These are phyloP conservation scores for Steinernema feltiae DNA, from an alignment of 1,140 invertebrate species.

Conservation along the genomic window DNA sequence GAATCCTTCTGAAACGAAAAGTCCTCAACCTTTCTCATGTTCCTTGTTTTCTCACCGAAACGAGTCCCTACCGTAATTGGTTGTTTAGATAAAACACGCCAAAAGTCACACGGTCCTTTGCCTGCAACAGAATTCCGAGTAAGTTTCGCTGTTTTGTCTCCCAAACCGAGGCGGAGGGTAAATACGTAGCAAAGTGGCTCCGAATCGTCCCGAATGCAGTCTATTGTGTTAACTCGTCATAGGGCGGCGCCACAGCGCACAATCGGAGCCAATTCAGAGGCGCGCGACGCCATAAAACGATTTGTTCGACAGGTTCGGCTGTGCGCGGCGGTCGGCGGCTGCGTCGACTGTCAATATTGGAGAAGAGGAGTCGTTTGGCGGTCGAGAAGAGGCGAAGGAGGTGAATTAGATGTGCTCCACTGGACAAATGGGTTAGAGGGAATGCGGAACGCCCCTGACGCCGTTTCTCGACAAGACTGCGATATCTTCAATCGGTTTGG, in stretches of 20 bases:
- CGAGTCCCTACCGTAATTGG: no score
- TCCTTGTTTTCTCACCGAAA: no score
- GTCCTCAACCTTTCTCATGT: no score
- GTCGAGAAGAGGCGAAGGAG: conserved; percentile 14
- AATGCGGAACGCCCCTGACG: not conserved
- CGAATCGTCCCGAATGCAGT: not conserved
- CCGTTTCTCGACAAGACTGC: not conserved
- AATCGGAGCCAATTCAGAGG: conserved; percentile 12
- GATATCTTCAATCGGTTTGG: not conserved
- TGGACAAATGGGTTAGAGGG: not conserved
- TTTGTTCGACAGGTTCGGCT: conserved; percentile 8
- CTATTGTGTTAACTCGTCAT: not conserved
- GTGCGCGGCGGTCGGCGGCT: not conserved
- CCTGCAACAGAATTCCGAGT: not conserved
- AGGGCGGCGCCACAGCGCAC: not conserved
- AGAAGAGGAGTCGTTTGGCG: not conserved
- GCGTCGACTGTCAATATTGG: conserved; percentile 6
- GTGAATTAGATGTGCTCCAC: conserved; percentile 9
- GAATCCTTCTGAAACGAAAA: no score
- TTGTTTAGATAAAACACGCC: no score
- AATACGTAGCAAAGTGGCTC: conserved; percentile 6
- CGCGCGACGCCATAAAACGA: not conserved
- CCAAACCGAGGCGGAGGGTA: conserved; percentile 1
- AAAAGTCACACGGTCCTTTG: no score
- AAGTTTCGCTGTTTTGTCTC: not conserved